These are phyloP conservation scores for Mechanitis messenoides DNA, from an alignment of 2,888 invertebrate genomes.

Conservation along the genomic window DNA sequence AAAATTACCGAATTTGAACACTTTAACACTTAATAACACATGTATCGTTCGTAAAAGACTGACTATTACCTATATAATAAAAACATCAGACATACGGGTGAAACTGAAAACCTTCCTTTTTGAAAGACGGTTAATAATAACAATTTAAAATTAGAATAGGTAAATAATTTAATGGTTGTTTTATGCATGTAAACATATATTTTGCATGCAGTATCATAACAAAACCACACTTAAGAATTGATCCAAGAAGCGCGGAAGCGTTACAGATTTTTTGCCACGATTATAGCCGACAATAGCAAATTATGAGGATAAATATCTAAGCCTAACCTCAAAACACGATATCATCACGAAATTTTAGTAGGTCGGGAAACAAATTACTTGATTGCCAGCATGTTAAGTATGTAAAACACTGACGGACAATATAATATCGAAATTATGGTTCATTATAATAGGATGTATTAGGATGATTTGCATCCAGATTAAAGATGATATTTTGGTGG, in stretches of 20 bases:
- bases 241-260: constrained; percentile 23
- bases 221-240: background rate
- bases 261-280: constrained; percentile 17
- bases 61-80: too few relatives aligned
- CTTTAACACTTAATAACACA: too few relatives aligned
- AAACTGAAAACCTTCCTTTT: too few relatives aligned
- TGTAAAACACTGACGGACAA: constrained; percentile 76
- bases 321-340: constrained; percentile 57
- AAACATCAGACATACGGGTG: too few relatives aligned
- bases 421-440: constrained; percentile 75
- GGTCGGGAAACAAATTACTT: constrained; percentile 73
- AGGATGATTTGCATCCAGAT: constrained; percentile 76
- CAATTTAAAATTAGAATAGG: too few relatives aligned
- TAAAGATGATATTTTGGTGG: constrained; percentile 74
- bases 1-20: too few relatives aligned
- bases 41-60: too few relatives aligned
- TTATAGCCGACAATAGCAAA: constrained; percentile 20
- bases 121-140: too few relatives aligned
- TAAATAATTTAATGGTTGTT: too few relatives aligned
- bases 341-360: constrained; percentile 66
- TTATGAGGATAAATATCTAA: constrained; percentile 39
- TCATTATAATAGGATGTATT: constrained; percentile 74
- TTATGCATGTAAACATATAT: background rate
- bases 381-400: constrained; percentile 69
- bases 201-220: background rate